Evolutionary conservation across 2,888 invertebrate genomes (phyloP), one percentile per base, ranked within the genome.

Genomic region (Drosophila crucigera): DNA sequence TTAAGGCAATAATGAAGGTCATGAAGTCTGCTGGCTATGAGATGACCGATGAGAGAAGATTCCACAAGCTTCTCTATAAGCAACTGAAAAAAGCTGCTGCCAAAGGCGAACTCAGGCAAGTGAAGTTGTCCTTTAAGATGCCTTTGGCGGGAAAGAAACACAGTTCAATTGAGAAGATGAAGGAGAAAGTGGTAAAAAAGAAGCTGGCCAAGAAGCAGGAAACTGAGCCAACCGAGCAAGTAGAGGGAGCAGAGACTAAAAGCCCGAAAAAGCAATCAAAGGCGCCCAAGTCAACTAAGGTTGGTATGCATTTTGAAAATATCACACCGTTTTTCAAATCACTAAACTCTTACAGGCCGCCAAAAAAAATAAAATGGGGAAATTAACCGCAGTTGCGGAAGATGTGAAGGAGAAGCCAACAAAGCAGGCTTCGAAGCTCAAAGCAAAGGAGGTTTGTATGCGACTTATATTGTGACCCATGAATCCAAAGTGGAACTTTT

Each of bases 111-210:
- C 28, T 78, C 16, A 19, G 14, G 4, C 64, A 62, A n/a, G 43
- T 70, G 19, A 76, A 66, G 30, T 50, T 30, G 1, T 78, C 78
- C 0, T 78, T 73, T 50, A 76, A 70, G 30, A 10, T 76, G 6
- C 30, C 58, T 1, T 2, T 19, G 10, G 28, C 9, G 1, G 9
- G 3, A 1, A 59, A 50, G 22, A 4, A 55, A 9, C 25, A 7
- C 1, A 64, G 49, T 16, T 41, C 64, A 3, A 6, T 59, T 22
- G 62, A 68, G 10, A 76, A 73, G 10, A 64, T 72, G 62, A 68
- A 16, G 30, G 35, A 31, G 22, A 65, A 66, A 3, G 19, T 16
- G 25, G 14, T 43, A 9, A 68, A 69, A 25, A n/a, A n/a, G 2
- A 67, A 58, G 25, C 31, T 28, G 7, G 14, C n/a, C 3, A 67